phyloP scores from a whole-genome alignment of 2,797 vertebrate genomes.

The Spinus olivaceus region DNA sequence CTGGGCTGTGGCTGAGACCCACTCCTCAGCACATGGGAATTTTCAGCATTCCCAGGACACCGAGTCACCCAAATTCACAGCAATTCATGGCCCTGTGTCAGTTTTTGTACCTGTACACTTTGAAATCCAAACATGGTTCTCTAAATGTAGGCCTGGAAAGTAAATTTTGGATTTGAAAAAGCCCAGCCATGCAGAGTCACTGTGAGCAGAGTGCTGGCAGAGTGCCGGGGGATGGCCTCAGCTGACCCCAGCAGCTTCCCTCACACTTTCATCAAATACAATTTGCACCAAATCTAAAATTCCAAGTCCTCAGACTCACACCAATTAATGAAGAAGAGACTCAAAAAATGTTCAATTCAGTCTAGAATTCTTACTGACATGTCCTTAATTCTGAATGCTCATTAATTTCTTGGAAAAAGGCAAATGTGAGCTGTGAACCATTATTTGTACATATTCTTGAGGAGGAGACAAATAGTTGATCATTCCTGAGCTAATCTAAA shows the following conservation, averaged over 20 bases:
- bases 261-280: background rate
- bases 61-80: background rate
- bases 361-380: slow-evolving; percentile 11
- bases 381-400: slow-evolving; percentile 10
- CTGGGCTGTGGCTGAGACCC: background rate
- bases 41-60: background rate
- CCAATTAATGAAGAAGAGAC: background rate
- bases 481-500: slow-evolving; percentile 44
- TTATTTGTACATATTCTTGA: slow-evolving; percentile 36
- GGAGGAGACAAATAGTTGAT: slow-evolving; percentile 46
- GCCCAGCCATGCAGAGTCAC: background rate
- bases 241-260: background rate
- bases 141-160: background rate
- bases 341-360: background rate
- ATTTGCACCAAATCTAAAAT: background rate
- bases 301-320: background rate
- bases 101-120: background rate
- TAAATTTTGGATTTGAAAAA: background rate
- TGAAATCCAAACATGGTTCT: background rate
- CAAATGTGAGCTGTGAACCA: slow-evolving; percentile 11
- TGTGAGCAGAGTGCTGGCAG: background rate
- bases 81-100: background rate
- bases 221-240: background rate
- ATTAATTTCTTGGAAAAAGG: slow-evolving; percentile 29
- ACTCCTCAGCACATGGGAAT: background rate